Base-by-base conservation (phyloP, 2,888 invertebrate species). In the Fragum whitleyi region DNA sequence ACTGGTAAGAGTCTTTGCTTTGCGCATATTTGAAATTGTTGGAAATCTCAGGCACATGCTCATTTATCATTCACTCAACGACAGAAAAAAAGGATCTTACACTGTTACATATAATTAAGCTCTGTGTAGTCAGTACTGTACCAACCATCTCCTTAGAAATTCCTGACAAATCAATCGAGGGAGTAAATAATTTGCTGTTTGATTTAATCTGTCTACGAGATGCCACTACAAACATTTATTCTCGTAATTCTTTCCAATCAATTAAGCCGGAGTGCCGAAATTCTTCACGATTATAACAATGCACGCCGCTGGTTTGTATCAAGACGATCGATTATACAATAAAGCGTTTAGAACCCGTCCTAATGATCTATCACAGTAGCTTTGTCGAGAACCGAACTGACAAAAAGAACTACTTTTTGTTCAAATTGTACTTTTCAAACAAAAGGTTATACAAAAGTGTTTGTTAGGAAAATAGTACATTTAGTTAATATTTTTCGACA, bases 201-300 rank as follows among this genome's bases (percentile, higher is more conserved):
- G 79, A 80, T 80, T 80, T 75, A 80, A 80, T 80, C 79, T 79
- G 79, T 77, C 77, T 65, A 62, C 55, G 42, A 62, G 62, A 61
- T 61, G 73, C 57, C 73, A 73, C 73, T 73, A 72, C 79, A 80
- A 80, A 81, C 81, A 77, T 81, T 81, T 81, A 77, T 81, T 74
- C 70, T 68, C 81, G 65, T 77, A 81, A 81, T 81, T 81, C 74
- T 65, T 74, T 81, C 81, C 77, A 77, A 81, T 81, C 81, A 81
- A 81, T 81, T 81, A 75, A 80, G 72, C 68, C 72, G 68, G 55
- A 68, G 79, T 75, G 79, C 72, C 67, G 72, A 80, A 76, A 80
- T 80, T 72, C 62, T 19, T 28, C 62, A 65, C 19, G 32, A 74
- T 21, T 26, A 21, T 14, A 32, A 74, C 55, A 62, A 21, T 72